Percentiles rank a stretch among this genome's conserved stretches.
phyloP scores from a whole-genome alignment of 92 coral and sea anemone species.

The Zoanthus gigantus region DNA sequence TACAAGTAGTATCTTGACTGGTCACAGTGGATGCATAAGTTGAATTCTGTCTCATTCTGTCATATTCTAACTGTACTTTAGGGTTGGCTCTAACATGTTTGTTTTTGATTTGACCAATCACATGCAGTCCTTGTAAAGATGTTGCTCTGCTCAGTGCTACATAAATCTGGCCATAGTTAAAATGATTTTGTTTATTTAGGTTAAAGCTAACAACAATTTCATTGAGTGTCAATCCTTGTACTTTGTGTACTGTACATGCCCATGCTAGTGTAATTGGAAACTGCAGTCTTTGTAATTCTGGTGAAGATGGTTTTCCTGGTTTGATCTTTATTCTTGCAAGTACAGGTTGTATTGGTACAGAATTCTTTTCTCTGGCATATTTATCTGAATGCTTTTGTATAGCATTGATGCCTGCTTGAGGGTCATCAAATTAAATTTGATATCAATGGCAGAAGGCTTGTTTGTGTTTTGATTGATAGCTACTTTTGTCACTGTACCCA shows the following conservation, averaged over 20 bases:
- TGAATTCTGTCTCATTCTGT: slow-evolving; percentile 45
- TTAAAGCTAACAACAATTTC: slow-evolving; percentile 64
- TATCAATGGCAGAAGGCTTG: slow-evolving; percentile 57
- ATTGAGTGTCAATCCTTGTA: slow-evolving; percentile 55
- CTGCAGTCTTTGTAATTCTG: slow-evolving; percentile 77
- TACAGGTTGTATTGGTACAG: slow-evolving; percentile 71
- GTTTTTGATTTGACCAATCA: slow-evolving; percentile 54
- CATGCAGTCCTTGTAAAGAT: slow-evolving; percentile 57
- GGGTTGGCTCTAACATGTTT: slow-evolving; percentile 62
- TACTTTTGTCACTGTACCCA: slow-evolving; percentile 32
- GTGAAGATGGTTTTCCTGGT: slow-evolving; percentile 21
- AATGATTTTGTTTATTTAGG: slow-evolving; percentile 47
- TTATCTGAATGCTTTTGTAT: slow-evolving; percentile 41
- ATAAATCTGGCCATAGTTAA: slow-evolving; percentile 36
- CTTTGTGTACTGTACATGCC: no score
- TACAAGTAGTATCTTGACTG: neutral
- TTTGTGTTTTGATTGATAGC: slow-evolving; percentile 44
- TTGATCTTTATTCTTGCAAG: slow-evolving; percentile 64
- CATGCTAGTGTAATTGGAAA: slow-evolving; percentile 65
- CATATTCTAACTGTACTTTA: slow-evolving; percentile 62
- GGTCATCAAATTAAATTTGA: slow-evolving; percentile 78
- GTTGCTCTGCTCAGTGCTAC: slow-evolving; percentile 70
- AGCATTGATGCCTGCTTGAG: slow-evolving; percentile 55
- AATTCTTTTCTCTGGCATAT: slow-evolving; percentile 64
- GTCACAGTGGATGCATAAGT: neutral